phyloP scores from a whole-genome alignment of 2,888 invertebrate species.

The Corbicula japonica region DNA sequence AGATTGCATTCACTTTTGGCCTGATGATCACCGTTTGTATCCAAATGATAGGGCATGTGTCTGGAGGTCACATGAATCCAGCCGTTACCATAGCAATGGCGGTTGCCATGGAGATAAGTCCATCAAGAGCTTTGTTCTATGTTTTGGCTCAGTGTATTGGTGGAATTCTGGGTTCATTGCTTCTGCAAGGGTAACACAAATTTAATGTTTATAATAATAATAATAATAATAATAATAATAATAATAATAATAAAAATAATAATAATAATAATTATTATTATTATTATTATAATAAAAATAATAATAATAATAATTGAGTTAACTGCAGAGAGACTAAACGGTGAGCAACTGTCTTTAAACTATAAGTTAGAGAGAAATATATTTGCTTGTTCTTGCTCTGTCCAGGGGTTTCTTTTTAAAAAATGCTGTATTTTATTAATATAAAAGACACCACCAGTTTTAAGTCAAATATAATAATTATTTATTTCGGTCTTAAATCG shows the following conservation, averaged over 20 bases:
- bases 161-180: conserved; percentile 96
- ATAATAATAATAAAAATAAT: not conserved
- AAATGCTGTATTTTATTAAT: too few species aligned
- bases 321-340: not conserved
- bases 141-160: conserved; percentile 97
- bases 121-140: conserved; percentile 92
- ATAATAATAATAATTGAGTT: not conserved
- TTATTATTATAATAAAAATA: not conserved
- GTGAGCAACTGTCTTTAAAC: not conserved
- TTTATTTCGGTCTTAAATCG: too few species aligned
- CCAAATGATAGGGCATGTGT: conserved; percentile 86
- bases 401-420: too few species aligned
- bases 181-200: conserved; percentile 90
- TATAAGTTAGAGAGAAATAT: not conserved
- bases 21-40: conserved; percentile 86
- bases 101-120: conserved; percentile 92
- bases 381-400: not conserved
- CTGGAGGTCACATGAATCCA: conserved; percentile 87
- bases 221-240: not conserved
- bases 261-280: not conserved
- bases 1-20: conserved; percentile 85
- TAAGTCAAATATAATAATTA: too few species aligned
- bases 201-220: not conserved
- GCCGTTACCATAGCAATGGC: conserved; percentile 89
- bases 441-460: too few species aligned